Evolutionary conservation across 2,888 invertebrate genomes (phyloP).

Genomic region (Asteroscopus sphinx): DNA sequence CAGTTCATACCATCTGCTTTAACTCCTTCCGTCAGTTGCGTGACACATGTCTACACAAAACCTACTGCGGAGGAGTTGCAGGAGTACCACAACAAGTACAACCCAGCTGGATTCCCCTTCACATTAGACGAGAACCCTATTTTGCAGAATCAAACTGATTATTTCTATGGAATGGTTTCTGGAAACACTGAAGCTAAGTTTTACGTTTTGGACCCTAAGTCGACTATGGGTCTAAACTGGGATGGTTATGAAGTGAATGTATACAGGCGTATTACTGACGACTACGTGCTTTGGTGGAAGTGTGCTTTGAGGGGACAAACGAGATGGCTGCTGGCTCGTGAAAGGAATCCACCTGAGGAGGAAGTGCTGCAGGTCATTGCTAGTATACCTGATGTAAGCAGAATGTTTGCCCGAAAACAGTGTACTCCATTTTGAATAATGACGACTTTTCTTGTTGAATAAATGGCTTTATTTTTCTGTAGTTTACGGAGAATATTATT

Average conservation of each 20-base stretch:
- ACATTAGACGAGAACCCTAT: not conserved
- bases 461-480: too few species aligned
- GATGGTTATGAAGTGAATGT: slow-evolving; percentile 2
- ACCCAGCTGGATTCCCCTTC: not conserved
- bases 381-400: not conserved
- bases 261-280: not conserved
- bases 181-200: slow-evolving; percentile 1
- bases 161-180: not conserved
- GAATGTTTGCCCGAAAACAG: not conserved
- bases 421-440: not conserved
- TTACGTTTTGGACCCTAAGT: not conserved
- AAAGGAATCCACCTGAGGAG: not conserved
- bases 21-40: not conserved
- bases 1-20: not conserved
- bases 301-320: not conserved
- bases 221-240: not conserved
- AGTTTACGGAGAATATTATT: too few species aligned
- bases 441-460: too few species aligned
- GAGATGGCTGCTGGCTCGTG: not conserved
- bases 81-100: not conserved
- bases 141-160: not conserved
- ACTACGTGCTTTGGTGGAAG: not conserved
- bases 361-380: not conserved
- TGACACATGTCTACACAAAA: not conserved
- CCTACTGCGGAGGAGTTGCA: not conserved